Base-by-base conservation (phyloP, 1,140 invertebrate genomes). In the Drosophila paulistorum region DNA sequence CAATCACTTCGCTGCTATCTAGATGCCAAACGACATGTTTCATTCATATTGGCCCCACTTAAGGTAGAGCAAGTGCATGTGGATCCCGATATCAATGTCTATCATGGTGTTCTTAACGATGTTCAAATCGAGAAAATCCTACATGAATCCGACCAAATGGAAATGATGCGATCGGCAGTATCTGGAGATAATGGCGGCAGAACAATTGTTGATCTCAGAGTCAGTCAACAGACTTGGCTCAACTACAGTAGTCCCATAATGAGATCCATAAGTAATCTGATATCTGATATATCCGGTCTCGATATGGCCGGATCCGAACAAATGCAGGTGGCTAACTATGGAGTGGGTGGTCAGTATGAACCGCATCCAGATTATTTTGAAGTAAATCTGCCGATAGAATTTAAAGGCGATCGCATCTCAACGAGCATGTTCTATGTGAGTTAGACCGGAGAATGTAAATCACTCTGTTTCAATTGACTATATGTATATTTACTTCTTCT, bases 151-250 rank as follows among this genome's bases (percentile, higher is more conserved):
- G 92, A 98, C 3, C 94, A 94, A 71, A 96, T 96, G 2, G 94
- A 95, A 90, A 97, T 97, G 93, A 92, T 92, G 81, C 72, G 91
- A 5, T 91, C 91, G 1, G 98, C 97, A 0, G 98, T 99, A 1
- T 0, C 17, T 0, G 98, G 98, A 14, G 96, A 83, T 93, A 98
- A 62, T 96, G 98, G 92, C 94, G 95, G 26, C 97, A 4, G 39
- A 23, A 58, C 51, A 0, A 65, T 81, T 97, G 2, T 94, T 95
- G 90, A 91, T 20, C 98, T 99, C 91, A 95, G 99, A 72, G 98
- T 99, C 81, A 99, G 97, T 91, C 99, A 99, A 94, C 98, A 98
- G 77, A 96, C 97, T 1, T 99, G 98, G 98, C 93, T 99, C 13
- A 95, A 96, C 77, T 96, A 96, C 79, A 93, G 95, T 17, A 97